These are phyloP conservation scores for Aphidoletes aphidimyza DNA, from an alignment of 2,888 invertebrate species.

Conservation along the genomic window DNA sequence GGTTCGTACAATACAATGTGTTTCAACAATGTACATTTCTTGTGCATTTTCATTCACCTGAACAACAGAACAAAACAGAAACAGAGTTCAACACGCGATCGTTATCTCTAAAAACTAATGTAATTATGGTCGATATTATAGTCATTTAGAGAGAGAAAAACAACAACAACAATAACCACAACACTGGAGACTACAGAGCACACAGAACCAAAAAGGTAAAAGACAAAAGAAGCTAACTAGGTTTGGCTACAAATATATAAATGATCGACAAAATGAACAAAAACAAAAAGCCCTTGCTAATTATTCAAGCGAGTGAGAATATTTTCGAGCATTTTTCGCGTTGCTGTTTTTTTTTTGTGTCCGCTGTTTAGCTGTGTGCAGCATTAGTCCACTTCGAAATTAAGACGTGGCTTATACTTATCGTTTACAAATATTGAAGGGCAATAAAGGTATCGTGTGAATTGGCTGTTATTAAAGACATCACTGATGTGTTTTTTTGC, in stretches of 20 bases:
- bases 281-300: background rate
- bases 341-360: background rate
- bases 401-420: constrained; percentile 11
- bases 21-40: constrained; percentile 23
- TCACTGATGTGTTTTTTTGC: background rate
- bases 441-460: constrained; percentile 27
- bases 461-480: constrained; percentile 28
- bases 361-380: background rate
- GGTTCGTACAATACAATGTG: background rate
- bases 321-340: constrained; percentile 46
- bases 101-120: constrained; percentile 46
- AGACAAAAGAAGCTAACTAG: constrained; percentile 4
- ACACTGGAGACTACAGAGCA: constrained; percentile 32
- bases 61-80: too few species aligned
- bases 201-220: background rate
- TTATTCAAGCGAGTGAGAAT: constrained; percentile 49
- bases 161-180: too few species aligned
- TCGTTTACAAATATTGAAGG: constrained; percentile 1
- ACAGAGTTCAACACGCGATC: constrained; percentile 40
- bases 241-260: constrained; percentile 16
- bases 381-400: background rate
- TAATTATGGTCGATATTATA: constrained; percentile 50
- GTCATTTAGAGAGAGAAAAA: constrained; percentile 40
- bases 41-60: background rate
- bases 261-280: background rate